These are phyloP conservation scores for Drosophila histrio DNA, from an alignment of 2,888 invertebrate species.

Conservation along the genomic window DNA sequence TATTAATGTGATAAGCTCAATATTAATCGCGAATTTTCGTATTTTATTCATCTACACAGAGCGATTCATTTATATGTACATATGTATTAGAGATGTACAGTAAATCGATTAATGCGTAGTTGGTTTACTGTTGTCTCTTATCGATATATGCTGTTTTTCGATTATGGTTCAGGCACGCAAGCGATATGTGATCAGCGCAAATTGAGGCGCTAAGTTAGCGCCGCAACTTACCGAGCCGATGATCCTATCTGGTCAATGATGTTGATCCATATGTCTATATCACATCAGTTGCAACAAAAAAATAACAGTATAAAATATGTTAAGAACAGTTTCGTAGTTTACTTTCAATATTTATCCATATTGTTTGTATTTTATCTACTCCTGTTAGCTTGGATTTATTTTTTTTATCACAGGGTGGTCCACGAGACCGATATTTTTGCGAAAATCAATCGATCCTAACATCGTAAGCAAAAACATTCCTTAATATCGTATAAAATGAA, in stretches of 20 bases:
- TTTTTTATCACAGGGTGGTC: too few relatives aligned
- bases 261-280: too few relatives aligned
- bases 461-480: not conserved
- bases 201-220: too few relatives aligned
- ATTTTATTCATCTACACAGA: slow-evolving; percentile 48
- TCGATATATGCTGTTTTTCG: not conserved
- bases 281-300: too few relatives aligned
- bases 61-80: slow-evolving; percentile 49
- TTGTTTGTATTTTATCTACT: too few relatives aligned
- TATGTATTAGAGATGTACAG: slow-evolving; percentile 34
- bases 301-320: too few relatives aligned
- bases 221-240: too few relatives aligned
- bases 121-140: not conserved
- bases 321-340: too few relatives aligned
- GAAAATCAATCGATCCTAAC: not conserved
- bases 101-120: not conserved
- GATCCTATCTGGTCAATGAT: too few relatives aligned
- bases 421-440: not conserved
- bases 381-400: too few relatives aligned
- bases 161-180: not conserved
- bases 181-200: not conserved
- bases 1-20: slow-evolving; percentile 12
- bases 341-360: too few relatives aligned
- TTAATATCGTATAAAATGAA: not conserved
- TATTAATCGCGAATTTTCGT: slow-evolving; percentile 33